These are phyloP conservation scores for Neosilurus mollespiculum DNA, from an alignment of 2,797 vertebrate species.

Conservation along the genomic window DNA sequence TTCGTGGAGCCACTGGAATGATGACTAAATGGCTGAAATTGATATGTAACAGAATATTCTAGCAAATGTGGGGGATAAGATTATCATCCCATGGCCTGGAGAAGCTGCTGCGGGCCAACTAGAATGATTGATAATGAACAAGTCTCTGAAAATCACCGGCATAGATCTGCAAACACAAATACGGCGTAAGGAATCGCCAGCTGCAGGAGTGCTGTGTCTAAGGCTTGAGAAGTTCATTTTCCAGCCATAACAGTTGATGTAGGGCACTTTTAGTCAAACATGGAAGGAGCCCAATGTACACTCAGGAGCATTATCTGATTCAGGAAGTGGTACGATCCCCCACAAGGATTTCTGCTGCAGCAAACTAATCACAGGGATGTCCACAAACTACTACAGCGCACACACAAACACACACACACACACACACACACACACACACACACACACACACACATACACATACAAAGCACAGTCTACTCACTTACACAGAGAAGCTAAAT, in stretches of 20 bases:
- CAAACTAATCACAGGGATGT: constrained; percentile 29
- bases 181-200: constrained; percentile 37
- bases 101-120: constrained; percentile 45
- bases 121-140: constrained; percentile 53
- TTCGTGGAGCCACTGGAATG: constrained; percentile 79
- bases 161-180: constrained; percentile 45
- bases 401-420: neutral
- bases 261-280: constrained; percentile 54
- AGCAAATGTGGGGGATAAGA: constrained; percentile 75
- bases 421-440: constrained; percentile 24
- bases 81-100: constrained; percentile 47
- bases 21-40: constrained; percentile 85
- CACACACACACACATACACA: constrained; percentile 16
- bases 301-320: constrained; percentile 47
- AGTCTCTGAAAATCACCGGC: constrained; percentile 42
- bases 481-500: neutral
- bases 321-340: constrained; percentile 49
- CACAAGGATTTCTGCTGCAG: constrained; percentile 32
- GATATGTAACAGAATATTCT: constrained; percentile 84
- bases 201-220: constrained; percentile 35
- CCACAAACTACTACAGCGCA: neutral
- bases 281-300: constrained; percentile 49
- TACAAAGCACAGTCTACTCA: neutral
- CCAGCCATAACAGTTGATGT: constrained; percentile 51
- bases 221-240: constrained; percentile 41